phyloP scores from a whole-genome alignment of 2,888 invertebrate species.

The Cephus runcator region DNA sequence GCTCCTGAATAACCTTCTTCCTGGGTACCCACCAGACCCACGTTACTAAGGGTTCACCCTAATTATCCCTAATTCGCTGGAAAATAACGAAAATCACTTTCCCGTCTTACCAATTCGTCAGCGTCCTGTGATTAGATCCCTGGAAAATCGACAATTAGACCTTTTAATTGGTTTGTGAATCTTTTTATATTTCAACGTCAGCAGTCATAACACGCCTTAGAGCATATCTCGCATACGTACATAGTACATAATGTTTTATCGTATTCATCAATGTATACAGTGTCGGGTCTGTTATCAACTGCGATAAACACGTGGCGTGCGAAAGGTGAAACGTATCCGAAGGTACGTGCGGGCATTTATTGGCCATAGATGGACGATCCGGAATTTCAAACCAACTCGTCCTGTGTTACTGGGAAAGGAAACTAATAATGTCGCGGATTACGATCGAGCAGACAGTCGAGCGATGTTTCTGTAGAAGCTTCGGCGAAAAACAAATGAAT shows the following conservation, averaged over 20 bases:
- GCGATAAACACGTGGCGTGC: background rate
- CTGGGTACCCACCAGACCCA: background rate
- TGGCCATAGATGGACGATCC: background rate
- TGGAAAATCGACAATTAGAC: background rate
- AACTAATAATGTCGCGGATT: constrained; percentile 37
- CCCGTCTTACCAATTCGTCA: background rate
- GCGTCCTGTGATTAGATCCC: background rate
- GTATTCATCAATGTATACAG: background rate
- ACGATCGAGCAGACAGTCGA: constrained; percentile 13
- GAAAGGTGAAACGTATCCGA: background rate
- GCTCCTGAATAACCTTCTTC: background rate
- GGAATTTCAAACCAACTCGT: background rate
- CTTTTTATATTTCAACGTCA: background rate
- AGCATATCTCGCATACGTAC: background rate
- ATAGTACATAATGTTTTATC: background rate
- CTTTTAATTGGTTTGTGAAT: background rate
- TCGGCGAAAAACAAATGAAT: constrained; percentile 33
- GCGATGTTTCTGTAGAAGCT: constrained; percentile 7
- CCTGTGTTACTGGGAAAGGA: constrained; percentile 19
- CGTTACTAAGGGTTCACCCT: background rate
- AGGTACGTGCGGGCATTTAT: background rate
- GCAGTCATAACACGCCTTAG: background rate
- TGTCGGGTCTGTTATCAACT: background rate
- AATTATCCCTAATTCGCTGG: background rate
- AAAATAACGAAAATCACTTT: background rate